phyloP scores from a whole-genome alignment of 1,140 invertebrate genomes.

The Drosophila triauraria region DNA sequence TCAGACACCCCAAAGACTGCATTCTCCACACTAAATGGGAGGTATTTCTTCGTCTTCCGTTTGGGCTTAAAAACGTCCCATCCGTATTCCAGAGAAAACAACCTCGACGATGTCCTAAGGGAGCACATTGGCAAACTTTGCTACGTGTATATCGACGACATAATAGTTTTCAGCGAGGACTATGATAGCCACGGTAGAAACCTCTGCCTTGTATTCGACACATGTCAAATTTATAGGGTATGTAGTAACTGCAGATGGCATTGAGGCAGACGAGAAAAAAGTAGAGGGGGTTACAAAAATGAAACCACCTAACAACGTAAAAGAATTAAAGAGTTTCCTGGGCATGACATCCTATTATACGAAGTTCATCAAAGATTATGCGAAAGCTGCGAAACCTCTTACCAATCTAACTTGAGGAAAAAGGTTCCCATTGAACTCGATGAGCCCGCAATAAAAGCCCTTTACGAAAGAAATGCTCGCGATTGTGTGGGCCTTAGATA shows the following conservation, averaged over 20 bases:
- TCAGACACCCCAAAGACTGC: conserved; percentile 2
- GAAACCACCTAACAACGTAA: background rate
- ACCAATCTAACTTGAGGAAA: background rate
- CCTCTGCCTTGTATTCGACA: background rate
- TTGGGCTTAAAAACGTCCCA: too few relatives aligned
- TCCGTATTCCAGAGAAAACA: too few relatives aligned
- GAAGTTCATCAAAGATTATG: conserved; percentile 7
- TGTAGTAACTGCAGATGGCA: background rate
- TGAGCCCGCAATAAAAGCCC: background rate
- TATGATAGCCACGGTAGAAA: too few relatives aligned
- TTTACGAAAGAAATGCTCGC: conserved; percentile 4
- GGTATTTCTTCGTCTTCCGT: too few relatives aligned
- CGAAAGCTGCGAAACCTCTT: background rate
- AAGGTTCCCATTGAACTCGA: background rate
- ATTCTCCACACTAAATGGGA: background rate
- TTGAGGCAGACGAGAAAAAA: conserved; percentile 6
- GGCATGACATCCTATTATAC: conserved; percentile 13
- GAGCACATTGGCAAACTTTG: too few relatives aligned
- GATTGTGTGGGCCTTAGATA: background rate
- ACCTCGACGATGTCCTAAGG: too few relatives aligned
- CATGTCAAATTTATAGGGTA: conserved; percentile 8
- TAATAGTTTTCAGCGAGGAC: too few relatives aligned
- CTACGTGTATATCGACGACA: too few relatives aligned
- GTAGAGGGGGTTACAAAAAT: conserved; percentile 1
- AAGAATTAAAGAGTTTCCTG: conserved; percentile 12